A percentile compares a stretch with the other conserved stretches of the same genome.
Evolutionary conservation across 92 coral and sea anemone genomes (phyloP).

Genomic region (Actinernus sp.): DNA sequence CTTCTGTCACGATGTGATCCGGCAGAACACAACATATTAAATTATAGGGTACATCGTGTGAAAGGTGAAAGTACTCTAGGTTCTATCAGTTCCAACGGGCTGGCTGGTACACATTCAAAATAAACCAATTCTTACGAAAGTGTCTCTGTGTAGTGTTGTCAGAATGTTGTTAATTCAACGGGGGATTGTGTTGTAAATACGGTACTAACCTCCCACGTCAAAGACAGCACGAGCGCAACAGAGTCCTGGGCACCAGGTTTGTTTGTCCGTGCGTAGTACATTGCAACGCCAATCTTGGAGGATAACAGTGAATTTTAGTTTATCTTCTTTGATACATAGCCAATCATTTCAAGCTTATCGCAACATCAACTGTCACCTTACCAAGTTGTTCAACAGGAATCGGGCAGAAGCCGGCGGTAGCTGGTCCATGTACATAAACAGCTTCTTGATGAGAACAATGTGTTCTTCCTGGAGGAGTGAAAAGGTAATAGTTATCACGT

Average conservation of each 20-base stretch:
- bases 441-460: conserved; percentile 79
- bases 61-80: too few species aligned
- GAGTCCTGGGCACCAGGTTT: conserved; percentile 96
- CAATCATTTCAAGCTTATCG: not conserved
- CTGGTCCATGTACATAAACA: conserved; percentile 81
- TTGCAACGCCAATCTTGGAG: conserved; percentile 97
- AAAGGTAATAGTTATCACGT: not conserved
- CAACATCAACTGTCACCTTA: conserved; percentile 19
- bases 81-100: too few species aligned
- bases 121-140: too few species aligned
- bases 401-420: conserved; percentile 91
- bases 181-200: too few species aligned
- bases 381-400: conserved; percentile 88
- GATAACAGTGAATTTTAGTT: too few species aligned
- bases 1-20: too few species aligned
- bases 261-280: conserved; percentile 94
- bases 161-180: too few species aligned
- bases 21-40: too few species aligned
- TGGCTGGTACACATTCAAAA: too few species aligned
- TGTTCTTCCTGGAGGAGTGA: conserved; percentile 74
- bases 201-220: conserved; percentile 93
- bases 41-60: too few species aligned
- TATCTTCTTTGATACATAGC: not conserved
- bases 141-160: too few species aligned
- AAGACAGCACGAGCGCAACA: conserved; percentile 83